Percentiles rank a stretch among this genome's conserved stretches.
These are phyloP conservation scores for Poicephalus meyeri DNA, from an alignment of 2,113 vertebrate genomes.

Conservation along the genomic window DNA sequence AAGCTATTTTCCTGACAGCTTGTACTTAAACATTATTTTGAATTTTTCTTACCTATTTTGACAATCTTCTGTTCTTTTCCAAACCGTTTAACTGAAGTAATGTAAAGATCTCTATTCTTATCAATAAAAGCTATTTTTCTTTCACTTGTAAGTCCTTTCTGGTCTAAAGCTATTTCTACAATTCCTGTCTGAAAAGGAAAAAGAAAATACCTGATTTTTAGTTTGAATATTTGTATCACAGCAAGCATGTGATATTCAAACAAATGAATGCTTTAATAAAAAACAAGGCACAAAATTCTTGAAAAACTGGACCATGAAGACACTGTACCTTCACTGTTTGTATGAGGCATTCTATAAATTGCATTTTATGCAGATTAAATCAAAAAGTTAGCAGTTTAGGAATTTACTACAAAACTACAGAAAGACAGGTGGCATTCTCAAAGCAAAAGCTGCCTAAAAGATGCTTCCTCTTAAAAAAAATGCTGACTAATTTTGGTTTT, in stretches of 20 bases:
- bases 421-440: background rate
- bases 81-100: conserved; percentile 87
- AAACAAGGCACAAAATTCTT: background rate
- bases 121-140: conserved; percentile 94
- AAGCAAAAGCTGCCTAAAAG: background rate
- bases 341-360: background rate
- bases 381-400: background rate
- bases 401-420: background rate
- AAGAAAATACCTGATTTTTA: background rate
- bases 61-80: conserved; percentile 88
- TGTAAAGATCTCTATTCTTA: conserved; percentile 94
- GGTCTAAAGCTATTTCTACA: conserved; percentile 90
- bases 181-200: conserved; percentile 85
- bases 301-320: background rate
- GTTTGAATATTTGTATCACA: background rate
- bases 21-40: background rate
- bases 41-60: conserved; percentile 87
- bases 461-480: background rate
- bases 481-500: background rate
- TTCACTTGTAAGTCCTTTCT: conserved; percentile 86
- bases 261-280: background rate
- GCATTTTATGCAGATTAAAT: background rate
- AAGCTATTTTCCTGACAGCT: background rate
- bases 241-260: background rate
- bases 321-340: background rate